Percentiles rank a stretch among this genome's conserved stretches.
These are phyloP conservation scores for Carollia perspicillata DNA, from an alignment of 2,113 vertebrate genomes.

Conservation along the genomic window DNA sequence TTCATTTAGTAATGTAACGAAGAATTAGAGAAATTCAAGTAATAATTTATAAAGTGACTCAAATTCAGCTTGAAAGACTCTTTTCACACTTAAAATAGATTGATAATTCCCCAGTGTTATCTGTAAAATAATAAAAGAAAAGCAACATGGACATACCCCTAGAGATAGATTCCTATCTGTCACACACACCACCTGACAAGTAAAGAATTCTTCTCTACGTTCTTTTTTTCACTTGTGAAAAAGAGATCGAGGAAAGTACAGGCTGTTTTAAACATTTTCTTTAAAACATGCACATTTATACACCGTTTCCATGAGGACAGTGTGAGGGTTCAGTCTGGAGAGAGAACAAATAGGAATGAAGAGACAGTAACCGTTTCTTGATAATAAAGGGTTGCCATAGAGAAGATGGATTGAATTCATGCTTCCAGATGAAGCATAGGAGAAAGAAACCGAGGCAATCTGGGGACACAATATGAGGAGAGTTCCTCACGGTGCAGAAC, in stretches of 20 bases:
- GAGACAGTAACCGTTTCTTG: neutral
- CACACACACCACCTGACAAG: neutral
- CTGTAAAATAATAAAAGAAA: slow-evolving; percentile 14
- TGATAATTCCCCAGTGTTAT: neutral
- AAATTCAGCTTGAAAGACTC: neutral
- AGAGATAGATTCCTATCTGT: neutral
- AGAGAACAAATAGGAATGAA: neutral
- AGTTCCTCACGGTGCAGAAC: neutral
- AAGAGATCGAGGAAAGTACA: neutral
- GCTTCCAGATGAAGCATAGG: neutral
- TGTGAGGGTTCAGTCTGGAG: neutral
- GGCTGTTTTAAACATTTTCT: slow-evolving; percentile 20
- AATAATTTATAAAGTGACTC: neutral
- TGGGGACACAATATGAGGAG: neutral
- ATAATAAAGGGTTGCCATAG: neutral
- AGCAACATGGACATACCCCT: neutral
- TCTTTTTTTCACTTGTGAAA: neutral
- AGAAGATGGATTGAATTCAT: neutral
- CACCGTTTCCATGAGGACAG: neutral
- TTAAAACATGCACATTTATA: neutral
- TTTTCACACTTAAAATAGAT: neutral
- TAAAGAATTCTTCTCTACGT: neutral
- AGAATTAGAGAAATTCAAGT: neutral
- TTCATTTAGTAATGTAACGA: neutral
- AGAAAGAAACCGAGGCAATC: neutral